Evolutionary conservation across 2,888 invertebrate species (phyloP).

Genomic region (Dryomyza anilis): DNA sequence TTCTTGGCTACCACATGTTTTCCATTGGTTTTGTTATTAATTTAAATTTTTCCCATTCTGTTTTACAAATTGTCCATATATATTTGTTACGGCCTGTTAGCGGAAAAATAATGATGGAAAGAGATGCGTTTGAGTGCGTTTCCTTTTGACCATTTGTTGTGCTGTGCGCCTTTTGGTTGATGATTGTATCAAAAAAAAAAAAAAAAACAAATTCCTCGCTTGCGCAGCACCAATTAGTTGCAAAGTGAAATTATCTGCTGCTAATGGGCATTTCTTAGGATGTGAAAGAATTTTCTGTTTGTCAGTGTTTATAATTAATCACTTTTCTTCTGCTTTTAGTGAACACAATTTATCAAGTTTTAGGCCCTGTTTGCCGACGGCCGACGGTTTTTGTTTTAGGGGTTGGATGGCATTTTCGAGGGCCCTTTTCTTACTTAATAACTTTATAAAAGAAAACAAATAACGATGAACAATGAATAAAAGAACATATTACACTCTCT

Average conservation of each 20-base stretch:
- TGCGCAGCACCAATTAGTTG: constrained; percentile 14
- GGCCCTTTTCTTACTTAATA: background rate
- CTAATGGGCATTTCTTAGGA: constrained; percentile 20
- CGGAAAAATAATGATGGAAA: constrained; percentile 1
- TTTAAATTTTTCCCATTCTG: background rate
- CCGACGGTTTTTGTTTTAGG: background rate
- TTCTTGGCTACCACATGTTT: constrained; percentile 12
- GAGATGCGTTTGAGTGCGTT: background rate
- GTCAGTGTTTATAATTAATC: constrained; percentile 55
- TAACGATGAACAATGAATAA: background rate
- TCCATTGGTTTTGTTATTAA: background rate
- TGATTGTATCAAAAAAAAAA: constrained; percentile 22
- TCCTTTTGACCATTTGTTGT: background rate
- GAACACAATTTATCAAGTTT: constrained; percentile 22
- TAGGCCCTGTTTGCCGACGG: background rate
- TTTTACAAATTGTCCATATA: constrained; percentile 3
- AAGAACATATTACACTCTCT: background rate
- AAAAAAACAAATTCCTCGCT: no score
- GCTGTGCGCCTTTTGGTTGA: background rate
- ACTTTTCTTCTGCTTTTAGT: constrained; percentile 37
- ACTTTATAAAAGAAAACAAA: constrained; percentile 8
- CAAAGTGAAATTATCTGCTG: constrained; percentile 25
- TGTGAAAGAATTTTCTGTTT: constrained; percentile 50
- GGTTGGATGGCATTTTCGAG: background rate
- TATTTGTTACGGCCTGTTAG: constrained; percentile 8